These are phyloP conservation scores for Doryteuthis pealeii DNA, from an alignment of 1,140 invertebrate genomes.

Conservation along the genomic window DNA sequence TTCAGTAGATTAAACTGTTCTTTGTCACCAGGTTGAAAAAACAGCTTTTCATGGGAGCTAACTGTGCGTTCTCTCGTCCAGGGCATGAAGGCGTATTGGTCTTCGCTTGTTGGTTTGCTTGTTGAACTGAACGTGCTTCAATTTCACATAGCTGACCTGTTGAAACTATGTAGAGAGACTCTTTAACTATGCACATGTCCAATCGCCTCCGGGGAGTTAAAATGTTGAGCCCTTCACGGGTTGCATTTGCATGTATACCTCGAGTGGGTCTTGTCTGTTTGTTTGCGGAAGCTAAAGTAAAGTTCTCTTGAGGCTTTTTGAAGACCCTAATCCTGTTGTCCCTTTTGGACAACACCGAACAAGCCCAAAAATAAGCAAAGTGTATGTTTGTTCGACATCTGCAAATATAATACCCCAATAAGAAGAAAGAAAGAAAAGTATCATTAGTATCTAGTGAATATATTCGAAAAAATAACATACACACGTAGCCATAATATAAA, in stretches of 20 bases:
- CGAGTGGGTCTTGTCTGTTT: slow-evolving; percentile 24
- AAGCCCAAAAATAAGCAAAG: slow-evolving; percentile 36
- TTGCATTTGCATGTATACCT: slow-evolving; percentile 29
- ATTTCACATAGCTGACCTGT: slow-evolving; percentile 33
- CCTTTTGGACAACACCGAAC: slow-evolving; percentile 37
- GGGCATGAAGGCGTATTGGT: slow-evolving; percentile 39
- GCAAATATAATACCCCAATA: slow-evolving; percentile 9
- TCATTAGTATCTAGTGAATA: too few species aligned
- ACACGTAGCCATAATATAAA: too few species aligned
- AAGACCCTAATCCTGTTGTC: slow-evolving; percentile 37
- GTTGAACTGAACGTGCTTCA: slow-evolving; percentile 41
- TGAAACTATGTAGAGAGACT: slow-evolving; percentile 36
- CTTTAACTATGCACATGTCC: slow-evolving; percentile 21
- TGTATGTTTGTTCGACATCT: slow-evolving; percentile 33
- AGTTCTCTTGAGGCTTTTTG: slow-evolving; percentile 40
- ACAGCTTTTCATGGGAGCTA: slow-evolving; percentile 33
- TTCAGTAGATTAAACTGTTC: slow-evolving; percentile 32
- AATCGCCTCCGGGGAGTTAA: slow-evolving; percentile 18
- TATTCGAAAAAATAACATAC: too few species aligned
- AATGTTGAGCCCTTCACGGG: slow-evolving; percentile 23
- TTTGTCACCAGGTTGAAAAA: slow-evolving; percentile 40
- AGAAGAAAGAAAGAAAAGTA: too few species aligned
- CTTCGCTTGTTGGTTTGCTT: slow-evolving; percentile 29
- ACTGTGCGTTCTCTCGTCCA: slow-evolving; percentile 29
- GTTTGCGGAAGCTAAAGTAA: slow-evolving; percentile 40